phyloP scores from a whole-genome alignment of 2,113 vertebrate genomes.

The Myxocyprinus asiaticus region DNA sequence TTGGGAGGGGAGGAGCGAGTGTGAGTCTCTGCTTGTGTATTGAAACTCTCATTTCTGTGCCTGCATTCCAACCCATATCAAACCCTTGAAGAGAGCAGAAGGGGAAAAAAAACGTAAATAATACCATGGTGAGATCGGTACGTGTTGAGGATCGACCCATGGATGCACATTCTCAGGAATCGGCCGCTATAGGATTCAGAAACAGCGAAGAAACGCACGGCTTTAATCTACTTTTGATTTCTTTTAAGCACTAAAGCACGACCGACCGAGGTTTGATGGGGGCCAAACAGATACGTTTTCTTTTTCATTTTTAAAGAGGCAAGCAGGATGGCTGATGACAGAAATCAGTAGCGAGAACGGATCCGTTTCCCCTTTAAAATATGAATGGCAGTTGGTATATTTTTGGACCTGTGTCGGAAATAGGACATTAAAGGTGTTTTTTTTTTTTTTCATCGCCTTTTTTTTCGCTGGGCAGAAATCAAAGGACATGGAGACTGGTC shows the following conservation, averaged over 20 bases:
- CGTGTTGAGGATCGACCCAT: constrained; percentile 54
- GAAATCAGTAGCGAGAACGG: constrained; percentile 72
- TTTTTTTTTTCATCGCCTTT: constrained; percentile 18
- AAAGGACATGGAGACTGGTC: not conserved
- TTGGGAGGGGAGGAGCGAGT: constrained; percentile 56
- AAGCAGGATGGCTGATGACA: constrained; percentile 83
- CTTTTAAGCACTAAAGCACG: constrained; percentile 50
- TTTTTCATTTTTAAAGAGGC: constrained; percentile 69
- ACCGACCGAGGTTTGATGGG: constrained; percentile 31
- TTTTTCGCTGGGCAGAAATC: too few relatives aligned
- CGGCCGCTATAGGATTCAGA: constrained; percentile 28
- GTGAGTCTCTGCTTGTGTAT: constrained; percentile 61
- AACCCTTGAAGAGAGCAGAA: constrained; percentile 64
- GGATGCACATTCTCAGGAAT: constrained; percentile 51
- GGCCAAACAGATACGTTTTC: constrained; percentile 60
- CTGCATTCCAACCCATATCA: constrained; percentile 78
- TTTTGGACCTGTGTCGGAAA: constrained; percentile 57
- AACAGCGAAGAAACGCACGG: constrained; percentile 17
- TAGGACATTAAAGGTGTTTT: constrained; percentile 36
- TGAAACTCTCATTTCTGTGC: constrained; percentile 62
- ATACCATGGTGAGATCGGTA: constrained; percentile 68
- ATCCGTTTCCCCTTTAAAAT: constrained; percentile 77
- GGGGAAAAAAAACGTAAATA: constrained; percentile 63
- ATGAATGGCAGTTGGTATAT: constrained; percentile 62
- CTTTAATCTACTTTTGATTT: constrained; percentile 46